Evolutionary conservation across 1,140 invertebrate genomes (phyloP).

Genomic region (Heliothis subflexa): DNA sequence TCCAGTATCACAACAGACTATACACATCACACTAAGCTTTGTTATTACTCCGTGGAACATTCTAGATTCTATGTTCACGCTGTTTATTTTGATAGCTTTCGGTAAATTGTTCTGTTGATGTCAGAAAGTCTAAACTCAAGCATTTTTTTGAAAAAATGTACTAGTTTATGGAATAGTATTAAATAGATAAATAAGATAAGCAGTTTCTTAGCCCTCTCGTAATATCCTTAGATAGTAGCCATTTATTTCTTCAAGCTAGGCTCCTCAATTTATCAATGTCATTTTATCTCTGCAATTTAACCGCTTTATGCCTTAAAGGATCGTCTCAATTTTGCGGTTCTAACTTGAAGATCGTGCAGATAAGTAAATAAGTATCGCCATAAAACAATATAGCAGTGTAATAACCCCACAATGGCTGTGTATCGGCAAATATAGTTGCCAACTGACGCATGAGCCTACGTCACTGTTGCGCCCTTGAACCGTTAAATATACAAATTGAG

Average conservation of each 20-base stretch:
- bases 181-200: too few species aligned
- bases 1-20: not conserved
- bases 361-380: constrained; percentile 1
- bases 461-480: constrained; percentile 22
- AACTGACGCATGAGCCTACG: constrained; percentile 14
- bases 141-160: too few species aligned
- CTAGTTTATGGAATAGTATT: too few species aligned
- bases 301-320: too few species aligned
- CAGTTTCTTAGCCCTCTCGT: too few species aligned
- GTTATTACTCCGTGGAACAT: not conserved
- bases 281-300: too few species aligned
- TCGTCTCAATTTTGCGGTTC: too few species aligned
- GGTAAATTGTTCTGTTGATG: not conserved
- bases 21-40: not conserved
- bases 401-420: not conserved
- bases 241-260: too few species aligned
- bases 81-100: not conserved
- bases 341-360: not conserved
- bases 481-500: constrained; percentile 25
- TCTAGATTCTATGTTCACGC: not conserved
- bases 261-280: too few species aligned
- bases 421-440: not conserved
- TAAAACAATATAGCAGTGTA: constrained; percentile 7
- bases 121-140: too few species aligned
- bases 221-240: too few species aligned